Percentiles rank a stretch among this genome's conserved stretches.
Conservation (phyloP, 2,888 invertebrate genomes). For the Chrysolina oricalcia region DNA sequence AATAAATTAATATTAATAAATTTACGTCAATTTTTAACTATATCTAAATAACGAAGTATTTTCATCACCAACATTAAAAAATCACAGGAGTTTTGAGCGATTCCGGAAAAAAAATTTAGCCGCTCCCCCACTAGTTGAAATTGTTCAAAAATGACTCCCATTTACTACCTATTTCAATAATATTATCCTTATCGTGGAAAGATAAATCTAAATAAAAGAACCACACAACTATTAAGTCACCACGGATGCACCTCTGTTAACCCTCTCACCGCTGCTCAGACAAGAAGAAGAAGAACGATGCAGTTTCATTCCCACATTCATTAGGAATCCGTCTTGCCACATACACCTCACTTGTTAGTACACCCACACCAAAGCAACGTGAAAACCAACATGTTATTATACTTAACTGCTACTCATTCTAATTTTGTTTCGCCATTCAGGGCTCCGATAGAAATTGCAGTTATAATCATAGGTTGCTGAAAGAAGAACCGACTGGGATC, state of each 20-base stretch:
- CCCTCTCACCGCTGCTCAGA: neutral
- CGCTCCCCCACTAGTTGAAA: too few relatives aligned
- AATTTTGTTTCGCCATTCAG: constrained; percentile 47
- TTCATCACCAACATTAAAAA: too few relatives aligned
- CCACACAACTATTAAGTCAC: neutral
- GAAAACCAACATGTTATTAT: constrained; percentile 51
- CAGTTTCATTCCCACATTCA: constrained; percentile 49
- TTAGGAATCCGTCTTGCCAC: constrained; percentile 48
- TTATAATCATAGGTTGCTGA: constrained; percentile 45
- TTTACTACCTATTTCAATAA: too few relatives aligned
- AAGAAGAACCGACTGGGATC: constrained; percentile 19
- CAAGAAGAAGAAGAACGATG: constrained; percentile 17
- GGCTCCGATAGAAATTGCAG: constrained; percentile 47
- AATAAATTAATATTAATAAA: too few relatives aligned
- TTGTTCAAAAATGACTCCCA: too few relatives aligned
- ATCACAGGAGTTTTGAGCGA: too few relatives aligned
- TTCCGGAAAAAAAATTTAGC: too few relatives aligned
- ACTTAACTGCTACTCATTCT: constrained; percentile 48
- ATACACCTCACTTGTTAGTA: constrained; percentile 52
- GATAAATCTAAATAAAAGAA: too few relatives aligned
- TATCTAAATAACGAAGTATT: too few relatives aligned
- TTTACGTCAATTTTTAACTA: too few relatives aligned
- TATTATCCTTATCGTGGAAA: too few relatives aligned
- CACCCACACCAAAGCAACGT: constrained; percentile 49
- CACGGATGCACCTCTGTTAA: neutral